phyloP scores from a whole-genome alignment of 1,140 invertebrate species.

The Drosophila sproati region DNA sequence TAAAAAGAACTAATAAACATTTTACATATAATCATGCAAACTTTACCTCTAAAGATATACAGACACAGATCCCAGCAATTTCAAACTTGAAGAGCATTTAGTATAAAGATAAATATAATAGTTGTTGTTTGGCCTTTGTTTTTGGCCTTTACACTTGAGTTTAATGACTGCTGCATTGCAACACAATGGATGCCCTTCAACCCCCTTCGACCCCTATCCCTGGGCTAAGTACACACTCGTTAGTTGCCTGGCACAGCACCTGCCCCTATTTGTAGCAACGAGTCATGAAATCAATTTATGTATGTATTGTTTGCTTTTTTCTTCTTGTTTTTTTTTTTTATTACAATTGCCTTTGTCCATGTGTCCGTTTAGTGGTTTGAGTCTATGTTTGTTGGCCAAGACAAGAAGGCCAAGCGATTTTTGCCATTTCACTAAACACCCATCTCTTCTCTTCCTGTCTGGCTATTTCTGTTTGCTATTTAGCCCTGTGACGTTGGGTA shows the following conservation, averaged over 20 bases:
- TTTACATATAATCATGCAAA: too few relatives aligned
- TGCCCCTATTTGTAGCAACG: slow-evolving; percentile 35
- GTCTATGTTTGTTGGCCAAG: slow-evolving; percentile 20
- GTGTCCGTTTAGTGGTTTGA: slow-evolving; percentile 18
- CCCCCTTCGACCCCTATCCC: neutral
- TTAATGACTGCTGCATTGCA: slow-evolving; percentile 44
- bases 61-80: too few relatives aligned
- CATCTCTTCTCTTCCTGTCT: slow-evolving; percentile 23
- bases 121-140: slow-evolving; percentile 4
- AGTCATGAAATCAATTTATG: slow-evolving; percentile 76
- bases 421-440: slow-evolving; percentile 43
- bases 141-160: slow-evolving; percentile 30
- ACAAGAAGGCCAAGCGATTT: slow-evolving; percentile 28
- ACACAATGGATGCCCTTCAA: neutral
- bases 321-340: slow-evolving; percentile 34
- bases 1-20: too few relatives aligned
- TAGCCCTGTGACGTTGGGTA: neutral
- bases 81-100: neutral
- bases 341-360: slow-evolving; percentile 33
- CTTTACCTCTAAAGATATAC: too few relatives aligned
- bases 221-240: neutral
- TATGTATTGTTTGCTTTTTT: slow-evolving; percentile 50
- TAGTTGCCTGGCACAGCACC: neutral
- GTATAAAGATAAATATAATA: neutral
- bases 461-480: slow-evolving; percentile 28